phyloP scores from a whole-genome alignment of 2,888 invertebrate species.

The Eristalis pertinax region DNA sequence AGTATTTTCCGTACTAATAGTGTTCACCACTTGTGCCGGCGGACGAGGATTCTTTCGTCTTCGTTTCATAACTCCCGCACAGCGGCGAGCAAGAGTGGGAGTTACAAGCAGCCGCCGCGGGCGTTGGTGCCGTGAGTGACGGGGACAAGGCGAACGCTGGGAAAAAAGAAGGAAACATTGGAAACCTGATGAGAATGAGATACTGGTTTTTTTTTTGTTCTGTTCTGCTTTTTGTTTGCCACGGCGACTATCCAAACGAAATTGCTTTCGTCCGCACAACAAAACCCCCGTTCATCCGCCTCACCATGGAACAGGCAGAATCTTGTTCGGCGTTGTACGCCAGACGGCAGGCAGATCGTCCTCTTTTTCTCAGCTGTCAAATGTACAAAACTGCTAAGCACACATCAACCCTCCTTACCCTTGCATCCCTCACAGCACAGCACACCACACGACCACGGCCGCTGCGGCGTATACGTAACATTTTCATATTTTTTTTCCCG shows the following conservation, averaged over 20 bases:
- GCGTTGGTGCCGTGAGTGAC: not conserved
- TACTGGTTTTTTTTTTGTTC: slow-evolving; percentile 26
- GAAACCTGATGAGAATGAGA: slow-evolving; percentile 66
- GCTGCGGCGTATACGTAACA: slow-evolving; percentile 68
- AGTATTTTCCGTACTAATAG: slow-evolving; percentile 50
- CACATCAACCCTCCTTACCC: not conserved
- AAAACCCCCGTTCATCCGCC: not conserved
- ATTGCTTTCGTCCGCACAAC: slow-evolving; percentile 64
- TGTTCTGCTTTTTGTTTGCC: slow-evolving; percentile 3
- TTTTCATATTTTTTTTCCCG: not conserved
- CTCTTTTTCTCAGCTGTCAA: slow-evolving; percentile 58
- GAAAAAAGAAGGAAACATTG: slow-evolving; percentile 25
- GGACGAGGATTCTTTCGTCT: slow-evolving; percentile 30
- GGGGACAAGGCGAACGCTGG: not conserved
- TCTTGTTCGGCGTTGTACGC: slow-evolving; percentile 37
- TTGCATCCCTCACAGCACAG: slow-evolving; percentile 17
- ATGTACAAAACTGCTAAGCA: slow-evolving; percentile 50
- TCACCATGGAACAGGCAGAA: slow-evolving; percentile 26
- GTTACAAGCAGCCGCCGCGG: not conserved
- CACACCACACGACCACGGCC: too few relatives aligned
- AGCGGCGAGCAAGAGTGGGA: not conserved
- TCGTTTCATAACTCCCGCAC: slow-evolving; percentile 19
- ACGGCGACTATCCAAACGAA: slow-evolving; percentile 15
- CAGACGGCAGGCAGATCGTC: slow-evolving; percentile 42
- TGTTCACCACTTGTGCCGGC: slow-evolving; percentile 54